Conservation (phyloP, 2,113 vertebrate genomes). For the Abramis brama region DNA sequence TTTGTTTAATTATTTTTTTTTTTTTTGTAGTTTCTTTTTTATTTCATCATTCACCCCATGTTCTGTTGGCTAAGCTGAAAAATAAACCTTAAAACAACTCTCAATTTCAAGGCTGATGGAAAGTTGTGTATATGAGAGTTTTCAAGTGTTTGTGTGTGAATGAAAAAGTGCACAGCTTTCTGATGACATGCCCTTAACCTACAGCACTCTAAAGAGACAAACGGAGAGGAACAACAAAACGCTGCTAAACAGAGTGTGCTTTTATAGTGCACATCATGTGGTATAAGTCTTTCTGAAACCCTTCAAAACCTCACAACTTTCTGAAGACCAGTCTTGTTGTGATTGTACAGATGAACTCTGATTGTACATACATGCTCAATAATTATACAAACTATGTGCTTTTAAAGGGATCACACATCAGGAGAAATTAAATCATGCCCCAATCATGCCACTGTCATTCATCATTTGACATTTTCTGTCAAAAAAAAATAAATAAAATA, state of each 20-base stretch:
- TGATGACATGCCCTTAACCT: slow-evolving; percentile 4
- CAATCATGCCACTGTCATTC: background rate
- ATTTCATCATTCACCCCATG: background rate
- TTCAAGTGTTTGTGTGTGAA: background rate
- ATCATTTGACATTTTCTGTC: no score
- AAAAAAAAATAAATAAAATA: no score
- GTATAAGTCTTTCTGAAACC: background rate
- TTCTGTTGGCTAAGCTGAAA: slow-evolving; percentile 13
- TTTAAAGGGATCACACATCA: background rate
- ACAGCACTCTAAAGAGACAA: background rate
- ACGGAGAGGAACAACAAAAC: background rate
- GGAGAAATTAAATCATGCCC: background rate
- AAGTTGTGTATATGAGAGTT: slow-evolving; percentile 4
- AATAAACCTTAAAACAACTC: background rate
- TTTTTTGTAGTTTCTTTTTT: background rate
- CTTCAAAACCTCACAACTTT: background rate
- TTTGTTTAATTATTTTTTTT: no score
- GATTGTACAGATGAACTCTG: background rate
- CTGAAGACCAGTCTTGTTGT: background rate
- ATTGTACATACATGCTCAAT: background rate
- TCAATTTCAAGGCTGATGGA: slow-evolving; percentile 17
- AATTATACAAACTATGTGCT: background rate
- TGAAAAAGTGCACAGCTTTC: background rate
- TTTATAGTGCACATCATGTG: background rate
- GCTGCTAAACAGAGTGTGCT: background rate